Conservation (phyloP, 2,888 invertebrate genomes). For the Polymixis flavicincta region DNA sequence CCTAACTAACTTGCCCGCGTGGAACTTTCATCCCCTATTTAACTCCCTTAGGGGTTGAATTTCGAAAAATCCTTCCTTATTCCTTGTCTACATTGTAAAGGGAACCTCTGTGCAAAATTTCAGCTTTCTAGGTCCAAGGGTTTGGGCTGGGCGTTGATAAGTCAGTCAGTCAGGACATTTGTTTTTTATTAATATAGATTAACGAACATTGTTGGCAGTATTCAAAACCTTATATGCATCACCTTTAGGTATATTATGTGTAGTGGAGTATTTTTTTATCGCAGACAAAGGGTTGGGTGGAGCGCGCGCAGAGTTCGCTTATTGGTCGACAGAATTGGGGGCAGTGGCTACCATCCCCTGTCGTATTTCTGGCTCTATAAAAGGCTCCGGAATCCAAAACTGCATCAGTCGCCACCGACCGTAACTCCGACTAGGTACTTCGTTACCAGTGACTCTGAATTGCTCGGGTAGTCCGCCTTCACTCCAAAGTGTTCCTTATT, state of each 20-base stretch:
- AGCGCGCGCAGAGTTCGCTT: conserved; percentile 52
- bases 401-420: conserved; percentile 29
- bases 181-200: no score
- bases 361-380: conserved; percentile 15
- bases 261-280: not conserved
- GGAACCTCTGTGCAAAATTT: no score
- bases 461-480: not conserved
- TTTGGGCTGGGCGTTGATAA: no score
- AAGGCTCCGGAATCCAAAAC: conserved; percentile 6
- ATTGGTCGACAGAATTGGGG: conserved; percentile 51
- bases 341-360: conserved; percentile 37
- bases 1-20: no score
- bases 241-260: conserved; percentile 30
- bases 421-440: not conserved
- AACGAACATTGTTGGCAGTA: conserved; percentile 16
- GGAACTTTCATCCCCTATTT: no score
- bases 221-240: conserved; percentile 29
- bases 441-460: not conserved
- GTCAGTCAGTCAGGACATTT: no score
- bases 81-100: no score
- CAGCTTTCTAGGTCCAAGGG: no score
- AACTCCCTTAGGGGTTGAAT: no score
- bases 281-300: conserved; percentile 45
- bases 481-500: no score
- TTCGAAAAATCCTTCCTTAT: no score